Evolutionary conservation across 2,113 vertebrate species (phyloP), one percentile per base, ranked within the genome.

Genomic region (Gorsachius goisagi): DNA sequence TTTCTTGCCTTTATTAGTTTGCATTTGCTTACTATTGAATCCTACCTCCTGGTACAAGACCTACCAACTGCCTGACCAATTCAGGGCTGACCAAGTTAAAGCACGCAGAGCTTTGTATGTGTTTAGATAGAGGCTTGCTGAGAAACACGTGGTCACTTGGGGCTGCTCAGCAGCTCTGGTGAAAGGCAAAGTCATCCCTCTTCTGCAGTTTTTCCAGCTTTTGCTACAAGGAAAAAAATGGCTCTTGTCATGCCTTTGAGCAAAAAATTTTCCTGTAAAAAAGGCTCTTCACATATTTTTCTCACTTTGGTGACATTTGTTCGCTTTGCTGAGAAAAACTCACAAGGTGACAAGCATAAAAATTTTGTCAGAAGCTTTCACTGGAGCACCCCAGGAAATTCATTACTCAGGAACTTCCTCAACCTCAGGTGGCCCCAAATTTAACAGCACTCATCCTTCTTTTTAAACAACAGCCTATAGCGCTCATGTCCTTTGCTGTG

Each of bases 351-450:
- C 58, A 95, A 73, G 81, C 74, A 95, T 33, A 92, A 92, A 92
- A 52, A 73, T 72, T 75, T 76, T 80, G 59, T 74, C 89, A 93
- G 83, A 93, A 94, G 63, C 45, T n/a, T 24, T 72, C 4, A 4
- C 85, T 89, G 81, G 92, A 85, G 37, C 20, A 33, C 71, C 77
- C 83, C 85, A 80, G 73, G 75, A 92, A 60, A 95, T 80, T 72
- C 53, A 78, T 94, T 96, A 92, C 89, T 94, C 76, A 91, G 94
- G 92, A 91, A 93, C 83, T 96, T 80, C 74, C 80, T 94, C 88
- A 76, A 28, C 89, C 35, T 94, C 85, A 79, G 83, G 62, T 88
- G 68, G 62, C 78, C 87, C 66, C 77, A 87, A 92, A 76, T 82
- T 83, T 83, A 87, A 77, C 56, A 62, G 56, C 52, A 59, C 27